Conservation (phyloP, 2,888 invertebrate species). For the Eupsilia transversa region DNA sequence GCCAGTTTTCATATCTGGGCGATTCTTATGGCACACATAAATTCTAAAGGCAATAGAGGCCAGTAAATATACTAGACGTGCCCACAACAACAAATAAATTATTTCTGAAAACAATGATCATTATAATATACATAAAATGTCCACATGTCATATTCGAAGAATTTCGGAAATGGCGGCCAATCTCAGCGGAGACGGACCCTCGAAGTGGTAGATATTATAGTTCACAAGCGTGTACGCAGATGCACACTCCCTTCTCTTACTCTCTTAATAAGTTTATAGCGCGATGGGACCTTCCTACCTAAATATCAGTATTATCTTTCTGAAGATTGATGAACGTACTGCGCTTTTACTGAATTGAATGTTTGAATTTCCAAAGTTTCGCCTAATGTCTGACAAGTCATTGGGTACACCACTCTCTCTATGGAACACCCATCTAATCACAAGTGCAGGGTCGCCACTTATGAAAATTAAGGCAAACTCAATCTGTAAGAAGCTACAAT, state of each 20-base stretch:
- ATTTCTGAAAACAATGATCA: not conserved
- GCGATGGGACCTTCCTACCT: not conserved
- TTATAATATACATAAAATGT: no score
- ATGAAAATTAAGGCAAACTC: slow-evolving; percentile 12
- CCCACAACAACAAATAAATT: not conserved
- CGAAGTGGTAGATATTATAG: no score
- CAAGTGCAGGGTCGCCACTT: slow-evolving; percentile 10
- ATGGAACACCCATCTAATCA: slow-evolving; percentile 15
- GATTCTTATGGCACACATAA: not conserved
- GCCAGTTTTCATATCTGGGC: not conserved
- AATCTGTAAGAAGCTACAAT: not conserved
- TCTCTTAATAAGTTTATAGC: no score
- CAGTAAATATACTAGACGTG: not conserved
- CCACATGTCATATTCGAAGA: no score
- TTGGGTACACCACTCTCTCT: not conserved
- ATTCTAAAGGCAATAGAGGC: not conserved
- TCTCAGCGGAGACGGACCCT: no score
- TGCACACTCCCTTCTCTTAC: no score
- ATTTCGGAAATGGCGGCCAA: no score
- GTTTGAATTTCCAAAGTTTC: not conserved
- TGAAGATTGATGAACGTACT: not conserved
- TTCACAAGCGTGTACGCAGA: no score
- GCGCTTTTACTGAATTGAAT: not conserved
- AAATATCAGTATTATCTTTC: not conserved
- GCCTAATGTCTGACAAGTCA: not conserved